Base-by-base conservation (phyloP, 2,888 invertebrate genomes). In the Buathra laborator region DNA sequence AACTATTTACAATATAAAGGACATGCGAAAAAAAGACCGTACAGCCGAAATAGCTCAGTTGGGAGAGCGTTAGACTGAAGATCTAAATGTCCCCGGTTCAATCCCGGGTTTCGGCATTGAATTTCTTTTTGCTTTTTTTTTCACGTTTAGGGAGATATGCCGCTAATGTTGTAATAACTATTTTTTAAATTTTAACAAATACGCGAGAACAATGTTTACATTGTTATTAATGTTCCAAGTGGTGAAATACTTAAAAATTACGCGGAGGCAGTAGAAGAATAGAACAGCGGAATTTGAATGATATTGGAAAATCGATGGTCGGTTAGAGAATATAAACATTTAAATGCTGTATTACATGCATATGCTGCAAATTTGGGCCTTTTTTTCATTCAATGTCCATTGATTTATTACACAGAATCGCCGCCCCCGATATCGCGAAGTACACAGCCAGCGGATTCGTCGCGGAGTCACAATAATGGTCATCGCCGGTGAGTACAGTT, bases 81-180 rank as follows among this genome's bases (percentile, higher is more conserved):
- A 96, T 95, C 95, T 96, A 95, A 96, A 95, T 95, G 96, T 96
- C 95, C 95, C 95, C 95, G 95, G 95, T 96, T 96, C 96, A 95
- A 96, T 96, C 95, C 95, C 96, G 92, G 96, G 96, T 95, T 96
- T 95, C 95, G 95, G 95, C 96, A 96, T 85, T 48, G 66, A 12
- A 78, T 85, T 83, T 89, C 93, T 93, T 92, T 90, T 89, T 77
- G 74, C 83, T 68, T 24, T 24, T 24, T 24, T 24, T 24, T 24
- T 24, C 24, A 24, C 24, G 2, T 24, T 24, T 24, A 24, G 3
- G 24, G 24, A 24, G n/a, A 24, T 24, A 24, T 24, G 24, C 24
- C 3, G 24, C 3, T 24, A 24, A 24, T 1, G 24, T 24, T 24
- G 24, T 3, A 3, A 24, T 3, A 24, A 2, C 24, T 24, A 24